Conservation (phyloP, 2,888 invertebrate species). For the Lamellibrachia columna region DNA sequence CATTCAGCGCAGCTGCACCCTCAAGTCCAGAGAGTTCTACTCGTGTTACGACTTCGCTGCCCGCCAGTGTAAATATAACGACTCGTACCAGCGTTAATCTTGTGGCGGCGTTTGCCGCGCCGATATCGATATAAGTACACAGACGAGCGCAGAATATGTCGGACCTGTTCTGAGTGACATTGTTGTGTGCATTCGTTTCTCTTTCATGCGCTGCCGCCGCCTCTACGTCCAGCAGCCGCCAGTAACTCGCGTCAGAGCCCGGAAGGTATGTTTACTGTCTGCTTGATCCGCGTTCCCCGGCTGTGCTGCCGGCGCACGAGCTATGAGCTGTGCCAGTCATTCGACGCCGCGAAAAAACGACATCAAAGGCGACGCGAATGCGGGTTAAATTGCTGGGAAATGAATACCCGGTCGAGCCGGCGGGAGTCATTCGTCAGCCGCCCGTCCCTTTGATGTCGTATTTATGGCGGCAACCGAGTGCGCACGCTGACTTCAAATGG, state of each 20-base stretch:
- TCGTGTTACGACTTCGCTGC: conserved; percentile 2
- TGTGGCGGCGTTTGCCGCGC: background rate
- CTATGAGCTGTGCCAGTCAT: background rate
- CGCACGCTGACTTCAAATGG: background rate
- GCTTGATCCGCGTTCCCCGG: background rate
- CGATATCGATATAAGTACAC: background rate
- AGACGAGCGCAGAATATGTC: background rate
- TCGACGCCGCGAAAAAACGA: conserved; percentile 10
- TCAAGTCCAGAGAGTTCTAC: background rate
- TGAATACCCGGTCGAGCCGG: background rate
- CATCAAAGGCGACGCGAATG: conserved; percentile 10
- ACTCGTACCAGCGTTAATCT: background rate
- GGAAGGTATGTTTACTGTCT: background rate
- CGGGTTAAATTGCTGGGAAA: conserved; percentile 16
- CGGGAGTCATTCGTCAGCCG: background rate
- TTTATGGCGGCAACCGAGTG: background rate
- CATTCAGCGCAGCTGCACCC: conserved; percentile 11
- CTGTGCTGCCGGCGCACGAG: background rate
- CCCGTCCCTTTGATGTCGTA: background rate
- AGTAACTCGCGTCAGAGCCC: conserved; percentile 5
- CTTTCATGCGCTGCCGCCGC: background rate
- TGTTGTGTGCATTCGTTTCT: background rate
- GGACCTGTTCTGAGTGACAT: background rate
- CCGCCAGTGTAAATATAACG: conserved; percentile 6
- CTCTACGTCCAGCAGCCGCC: background rate